Evolutionary conservation across 2,888 invertebrate species (phyloP).

Genomic region (Subacronicta megacephala): DNA sequence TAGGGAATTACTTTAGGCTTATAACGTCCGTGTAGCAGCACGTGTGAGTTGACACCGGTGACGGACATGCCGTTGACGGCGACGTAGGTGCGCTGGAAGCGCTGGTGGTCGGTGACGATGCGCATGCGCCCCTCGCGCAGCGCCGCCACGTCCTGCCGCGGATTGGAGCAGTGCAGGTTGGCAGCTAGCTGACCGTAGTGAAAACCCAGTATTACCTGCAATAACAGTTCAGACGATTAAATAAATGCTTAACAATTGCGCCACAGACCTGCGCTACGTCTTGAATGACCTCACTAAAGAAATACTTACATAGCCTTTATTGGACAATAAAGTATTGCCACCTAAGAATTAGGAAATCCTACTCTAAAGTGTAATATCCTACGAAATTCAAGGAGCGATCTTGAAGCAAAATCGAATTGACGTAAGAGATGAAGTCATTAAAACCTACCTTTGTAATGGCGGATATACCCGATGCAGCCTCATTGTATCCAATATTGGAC

Average conservation of each 20-base stretch:
- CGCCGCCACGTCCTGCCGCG: constrained; percentile 86
- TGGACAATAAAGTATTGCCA: no score
- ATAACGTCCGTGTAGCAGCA: constrained; percentile 72
- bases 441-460: constrained; percentile 89
- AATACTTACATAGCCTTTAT: no score
- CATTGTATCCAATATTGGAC: constrained; percentile 76
- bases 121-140: constrained; percentile 86
- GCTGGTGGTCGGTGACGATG: constrained; percentile 89
- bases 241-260: no score
- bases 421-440: no score
- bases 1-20: constrained; percentile 72
- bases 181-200: constrained; percentile 92
- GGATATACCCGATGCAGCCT: constrained; percentile 81
- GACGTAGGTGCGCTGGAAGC: constrained; percentile 85
- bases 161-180: constrained; percentile 92
- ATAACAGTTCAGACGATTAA: no score
- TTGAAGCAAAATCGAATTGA: no score
- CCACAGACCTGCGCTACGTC: neutral
- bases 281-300: neutral
- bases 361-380: no score
- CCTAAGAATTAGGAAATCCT: no score
- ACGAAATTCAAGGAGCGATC: no score
- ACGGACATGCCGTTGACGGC: constrained; percentile 76
- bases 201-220: constrained; percentile 90
- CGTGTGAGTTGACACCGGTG: constrained; percentile 75